phyloP scores from a whole-genome alignment of 2,888 invertebrate genomes.

The Sipunculus nudus region DNA sequence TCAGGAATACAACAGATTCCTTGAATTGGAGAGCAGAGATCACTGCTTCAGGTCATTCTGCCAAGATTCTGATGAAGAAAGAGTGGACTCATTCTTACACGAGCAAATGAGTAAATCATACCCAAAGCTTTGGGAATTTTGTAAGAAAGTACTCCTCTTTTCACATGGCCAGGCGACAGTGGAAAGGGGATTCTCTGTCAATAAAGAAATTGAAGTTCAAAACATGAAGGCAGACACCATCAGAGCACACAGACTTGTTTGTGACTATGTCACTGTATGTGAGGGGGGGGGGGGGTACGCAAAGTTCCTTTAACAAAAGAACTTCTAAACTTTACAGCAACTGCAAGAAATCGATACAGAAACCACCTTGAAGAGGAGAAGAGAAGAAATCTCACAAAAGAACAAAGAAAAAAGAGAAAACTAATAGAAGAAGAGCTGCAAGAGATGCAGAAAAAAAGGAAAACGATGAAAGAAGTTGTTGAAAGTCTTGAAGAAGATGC shows the following conservation, averaged over 20 bases:
- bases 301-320: conserved; percentile 21
- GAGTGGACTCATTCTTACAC: conserved; percentile 21
- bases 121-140: background rate
- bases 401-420: background rate
- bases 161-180: conserved; percentile 46
- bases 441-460: conserved; percentile 11
- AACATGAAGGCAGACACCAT: conserved; percentile 36
- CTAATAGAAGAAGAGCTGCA: conserved; percentile 13
- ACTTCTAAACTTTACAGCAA: conserved; percentile 5
- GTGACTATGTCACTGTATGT: conserved; percentile 30
- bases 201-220: conserved; percentile 34
- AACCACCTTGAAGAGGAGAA: conserved; percentile 12
- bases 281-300: conserved; percentile 26
- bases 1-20: too few species aligned
- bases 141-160: conserved; percentile 30
- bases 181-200: conserved; percentile 45
- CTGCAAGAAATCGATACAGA: conserved; percentile 24
- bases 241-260: conserved; percentile 33
- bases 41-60: too few species aligned
- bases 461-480: conserved; percentile 5
- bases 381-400: background rate
- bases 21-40: too few species aligned
- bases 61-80: conserved; percentile 1
- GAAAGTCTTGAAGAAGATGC: background rate
- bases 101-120: conserved; percentile 9